Conservation (phyloP, 2,888 invertebrate genomes). For the Oligia fasciuncula region DNA sequence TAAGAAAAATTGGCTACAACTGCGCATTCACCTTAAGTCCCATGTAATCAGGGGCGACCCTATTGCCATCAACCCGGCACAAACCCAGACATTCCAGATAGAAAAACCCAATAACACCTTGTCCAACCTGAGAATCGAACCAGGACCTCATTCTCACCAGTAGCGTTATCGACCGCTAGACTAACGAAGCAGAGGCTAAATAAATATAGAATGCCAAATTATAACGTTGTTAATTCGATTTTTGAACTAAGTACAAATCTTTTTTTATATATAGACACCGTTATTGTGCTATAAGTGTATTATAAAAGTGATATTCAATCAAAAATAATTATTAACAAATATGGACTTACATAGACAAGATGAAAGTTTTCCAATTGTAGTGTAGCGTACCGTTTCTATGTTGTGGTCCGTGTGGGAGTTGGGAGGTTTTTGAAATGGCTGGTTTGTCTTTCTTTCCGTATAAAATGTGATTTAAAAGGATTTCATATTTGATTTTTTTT, state of each 20-base stretch:
- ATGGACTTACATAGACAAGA: conserved; percentile 44
- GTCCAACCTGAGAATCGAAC: too few species aligned
- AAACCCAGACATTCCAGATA: too few species aligned
- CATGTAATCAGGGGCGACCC: too few species aligned
- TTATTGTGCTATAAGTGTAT: conserved; percentile 35
- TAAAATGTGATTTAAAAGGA: neutral
- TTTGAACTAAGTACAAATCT: conserved; percentile 21
- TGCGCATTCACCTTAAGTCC: too few species aligned
- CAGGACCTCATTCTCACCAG: too few species aligned
- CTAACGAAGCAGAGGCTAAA: neutral
- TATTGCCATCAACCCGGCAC: too few species aligned
- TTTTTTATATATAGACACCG: conserved; percentile 1
- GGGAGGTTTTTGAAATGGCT: conserved; percentile 1
- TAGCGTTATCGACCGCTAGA: too few species aligned
- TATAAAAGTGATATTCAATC: conserved; percentile 63
- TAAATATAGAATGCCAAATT: neutral
- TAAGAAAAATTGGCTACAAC: too few species aligned
- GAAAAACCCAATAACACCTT: too few species aligned
- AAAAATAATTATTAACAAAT: conserved; percentile 72
- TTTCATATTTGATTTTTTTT: too few species aligned
- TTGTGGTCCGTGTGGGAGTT: neutral
- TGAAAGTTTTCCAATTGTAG: conserved; percentile 69
- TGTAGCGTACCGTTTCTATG: conserved; percentile 60
- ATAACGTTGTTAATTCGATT: conserved; percentile 19
- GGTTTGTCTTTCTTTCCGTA: neutral